Evolutionary conservation across 2,113 vertebrate species (phyloP), one percentile per base, ranked within the genome.

Genomic region (Ailuropoda melanoleuca): DNA sequence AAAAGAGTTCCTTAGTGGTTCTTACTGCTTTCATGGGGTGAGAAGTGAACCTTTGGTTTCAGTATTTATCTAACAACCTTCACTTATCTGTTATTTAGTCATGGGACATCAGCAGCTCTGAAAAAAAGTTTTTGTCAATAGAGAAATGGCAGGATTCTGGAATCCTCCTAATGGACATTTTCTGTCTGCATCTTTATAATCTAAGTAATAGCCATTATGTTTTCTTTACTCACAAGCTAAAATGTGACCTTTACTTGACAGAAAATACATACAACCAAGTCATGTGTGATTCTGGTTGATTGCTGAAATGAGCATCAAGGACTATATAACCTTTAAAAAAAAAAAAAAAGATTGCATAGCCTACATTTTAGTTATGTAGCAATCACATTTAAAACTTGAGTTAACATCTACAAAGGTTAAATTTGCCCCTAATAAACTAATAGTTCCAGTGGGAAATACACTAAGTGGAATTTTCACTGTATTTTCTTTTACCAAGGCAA

Each of bases 21-120:
- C 99, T 0, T 99, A 99, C 95, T 99, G 99, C 98, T 99, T 99
- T 97, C 99, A 99, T 8, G 99, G 99, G 99, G 99, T 99, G 96
- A 99, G 99, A 94, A 81, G 58, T 89, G 31, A 97, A 92, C 83
- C 74, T 15, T 93, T 29, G 3, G 1, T 92, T 96, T 91, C 82
- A 92, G 31, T 88, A 80, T n/a, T 93, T 97, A 77, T 75, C 31
- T 95, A 74, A 43, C 0, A 64, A 37, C 13, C 60, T 91, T 93
- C 4, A 56, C 37, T 31, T 93, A 3, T 53, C 50, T 89, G 11
- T 64, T 81, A n/a, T 66, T 66, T 82, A 85, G 53, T 72, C 81
- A 78, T 21, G 34, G 29, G 34, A 8, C 53, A 64, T 80, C 53
- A 60, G 31, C 37, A 93, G 70, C 26, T 80, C 39, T 74, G 68